Evolutionary conservation across 2,888 invertebrate genomes (phyloP).

Genomic region (Latheticus oryzae): DNA sequence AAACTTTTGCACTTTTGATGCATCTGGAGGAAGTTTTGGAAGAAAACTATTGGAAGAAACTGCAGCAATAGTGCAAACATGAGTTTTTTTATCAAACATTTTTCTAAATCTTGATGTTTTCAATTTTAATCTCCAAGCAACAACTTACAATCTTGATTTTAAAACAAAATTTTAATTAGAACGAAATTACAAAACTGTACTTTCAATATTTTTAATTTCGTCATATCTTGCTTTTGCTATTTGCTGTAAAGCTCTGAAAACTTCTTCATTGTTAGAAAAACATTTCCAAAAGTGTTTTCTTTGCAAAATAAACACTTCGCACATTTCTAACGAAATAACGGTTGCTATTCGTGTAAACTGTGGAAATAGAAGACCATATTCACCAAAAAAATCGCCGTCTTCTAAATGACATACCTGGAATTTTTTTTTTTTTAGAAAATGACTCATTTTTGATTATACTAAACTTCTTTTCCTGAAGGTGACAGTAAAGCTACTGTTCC

Average conservation of each 20-base stretch:
- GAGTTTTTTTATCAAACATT: not conserved
- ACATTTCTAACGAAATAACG: conserved; percentile 72
- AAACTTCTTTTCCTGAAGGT: conserved; percentile 72
- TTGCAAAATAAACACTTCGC: conserved; percentile 72
- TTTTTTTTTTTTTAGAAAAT: not conserved
- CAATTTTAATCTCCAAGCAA: too few relatives aligned
- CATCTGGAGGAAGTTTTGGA: not conserved
- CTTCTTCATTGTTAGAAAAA: too few relatives aligned
- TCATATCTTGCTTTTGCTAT: too few relatives aligned
- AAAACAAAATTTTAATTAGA: too few relatives aligned
- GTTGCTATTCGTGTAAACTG: conserved; percentile 70
- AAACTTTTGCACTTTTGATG: not conserved
- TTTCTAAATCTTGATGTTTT: too few relatives aligned
- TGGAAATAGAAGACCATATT: conserved; percentile 70
- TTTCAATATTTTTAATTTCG: too few relatives aligned
- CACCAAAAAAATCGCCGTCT: conserved; percentile 75
- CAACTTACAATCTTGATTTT: too few relatives aligned
- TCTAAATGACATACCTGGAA: conserved; percentile 57
- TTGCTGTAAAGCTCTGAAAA: too few relatives aligned
- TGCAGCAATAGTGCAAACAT: not conserved
- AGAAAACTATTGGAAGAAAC: not conserved
- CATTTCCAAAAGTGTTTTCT: conserved; percentile 69
- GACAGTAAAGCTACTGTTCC: conserved; percentile 74
- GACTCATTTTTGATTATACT: conserved; percentile 22
- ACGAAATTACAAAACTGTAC: too few relatives aligned